phyloP scores from a whole-genome alignment of 2,888 invertebrate genomes.

The Loripinus fragilis region DNA sequence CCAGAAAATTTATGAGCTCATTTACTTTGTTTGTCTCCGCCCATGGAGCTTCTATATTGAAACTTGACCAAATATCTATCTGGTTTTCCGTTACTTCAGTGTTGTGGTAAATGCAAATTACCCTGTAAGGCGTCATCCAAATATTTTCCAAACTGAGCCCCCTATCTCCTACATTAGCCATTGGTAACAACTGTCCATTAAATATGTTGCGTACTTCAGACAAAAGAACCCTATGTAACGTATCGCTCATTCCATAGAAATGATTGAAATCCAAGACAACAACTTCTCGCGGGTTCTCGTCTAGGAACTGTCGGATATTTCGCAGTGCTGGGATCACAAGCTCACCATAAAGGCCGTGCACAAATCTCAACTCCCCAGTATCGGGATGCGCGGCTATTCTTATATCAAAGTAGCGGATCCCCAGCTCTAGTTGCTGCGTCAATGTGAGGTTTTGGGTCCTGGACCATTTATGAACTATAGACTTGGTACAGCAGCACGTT shows the following conservation, averaged over 20 bases:
- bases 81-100: conserved; percentile 45
- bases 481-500: conserved; percentile 81
- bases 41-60: conserved; percentile 91
- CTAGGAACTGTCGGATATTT: conserved; percentile 88
- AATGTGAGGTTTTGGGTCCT: conserved; percentile 89
- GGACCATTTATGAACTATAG: conserved; percentile 90
- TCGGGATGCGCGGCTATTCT: conserved; percentile 89
- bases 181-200: conserved; percentile 87
- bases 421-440: conserved; percentile 89
- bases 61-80: conserved; percentile 87
- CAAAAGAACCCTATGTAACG: conserved; percentile 88
- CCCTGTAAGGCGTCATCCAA: conserved; percentile 85
- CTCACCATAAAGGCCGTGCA: conserved; percentile 91
- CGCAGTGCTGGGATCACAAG: conserved; percentile 87
- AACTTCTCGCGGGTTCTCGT: conserved; percentile 89
- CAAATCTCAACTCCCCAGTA: conserved; percentile 87
- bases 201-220: conserved; percentile 86
- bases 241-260: conserved; percentile 89
- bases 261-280: conserved; percentile 93
- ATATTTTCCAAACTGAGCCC: conserved; percentile 87
- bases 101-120: conserved; percentile 81
- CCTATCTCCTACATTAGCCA: conserved; percentile 84
- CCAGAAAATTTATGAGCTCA: conserved; percentile 87
- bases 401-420: conserved; percentile 93
- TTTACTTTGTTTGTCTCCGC: conserved; percentile 88